A percentile compares a stretch with the other conserved stretches of the same genome.
phyloP scores from a whole-genome alignment of 2,113 vertebrate genomes.

The Zosterops pallidus region DNA sequence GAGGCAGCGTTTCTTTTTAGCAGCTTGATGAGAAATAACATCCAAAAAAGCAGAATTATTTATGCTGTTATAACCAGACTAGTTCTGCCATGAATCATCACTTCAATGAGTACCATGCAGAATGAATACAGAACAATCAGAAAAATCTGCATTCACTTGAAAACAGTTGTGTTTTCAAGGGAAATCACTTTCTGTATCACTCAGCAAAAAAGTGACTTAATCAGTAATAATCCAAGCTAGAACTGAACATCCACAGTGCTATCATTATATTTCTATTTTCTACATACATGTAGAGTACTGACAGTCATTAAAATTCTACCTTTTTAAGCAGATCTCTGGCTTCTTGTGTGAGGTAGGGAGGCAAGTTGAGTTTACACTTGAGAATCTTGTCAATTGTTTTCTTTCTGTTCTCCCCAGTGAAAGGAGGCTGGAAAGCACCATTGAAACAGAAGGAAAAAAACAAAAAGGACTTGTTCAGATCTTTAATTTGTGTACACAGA shows the following conservation, averaged over 20 bases:
- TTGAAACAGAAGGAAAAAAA: neutral
- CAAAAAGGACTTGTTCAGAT: conserved; percentile 12
- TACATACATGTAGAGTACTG: neutral
- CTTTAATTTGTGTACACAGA: neutral
- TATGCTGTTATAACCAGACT: neutral
- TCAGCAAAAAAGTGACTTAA: neutral
- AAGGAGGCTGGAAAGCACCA: conserved; percentile 83
- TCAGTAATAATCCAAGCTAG: neutral
- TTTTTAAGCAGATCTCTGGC: conserved; percentile 98
- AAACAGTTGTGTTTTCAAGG: conserved; percentile 18
- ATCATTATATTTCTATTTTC: neutral
- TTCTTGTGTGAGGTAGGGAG: conserved; percentile 99
- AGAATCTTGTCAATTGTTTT: conserved; percentile 99
- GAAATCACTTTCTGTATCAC: neutral
- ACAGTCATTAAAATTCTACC: conserved; percentile 70
- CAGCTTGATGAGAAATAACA: conserved; percentile 78
- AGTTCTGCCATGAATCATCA: neutral
- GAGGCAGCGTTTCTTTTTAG: conserved; percentile 96
- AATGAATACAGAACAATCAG: too few relatives aligned
- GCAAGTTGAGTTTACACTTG: conserved; percentile 98
- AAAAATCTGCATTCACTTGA: neutral
- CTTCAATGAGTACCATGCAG: neutral
- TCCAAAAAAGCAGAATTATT: neutral
- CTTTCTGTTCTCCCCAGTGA: conserved; percentile 96
- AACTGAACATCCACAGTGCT: neutral